Evolutionary conservation across 2,888 invertebrate species (phyloP).

Genomic region (Cheilosia urbana): DNA sequence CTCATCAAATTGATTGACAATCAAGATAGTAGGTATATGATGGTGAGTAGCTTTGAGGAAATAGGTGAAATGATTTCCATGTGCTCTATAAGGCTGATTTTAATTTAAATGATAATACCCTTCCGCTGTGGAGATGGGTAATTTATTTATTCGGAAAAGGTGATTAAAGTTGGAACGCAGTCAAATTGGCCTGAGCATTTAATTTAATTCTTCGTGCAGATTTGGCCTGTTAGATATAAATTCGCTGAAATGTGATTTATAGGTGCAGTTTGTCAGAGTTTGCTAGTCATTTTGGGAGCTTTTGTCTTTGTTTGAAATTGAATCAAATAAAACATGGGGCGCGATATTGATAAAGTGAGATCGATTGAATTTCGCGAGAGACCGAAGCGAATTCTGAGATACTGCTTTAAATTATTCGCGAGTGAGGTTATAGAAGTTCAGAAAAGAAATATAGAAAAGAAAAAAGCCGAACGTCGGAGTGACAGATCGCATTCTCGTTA

Average conservation of each 20-base stretch:
- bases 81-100: slow-evolving; percentile 29
- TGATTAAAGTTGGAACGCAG: slow-evolving; percentile 17
- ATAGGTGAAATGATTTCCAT: slow-evolving; percentile 1
- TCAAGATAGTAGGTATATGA: slow-evolving; percentile 13
- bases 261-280: too few species aligned
- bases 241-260: too few species aligned
- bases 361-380: neutral
- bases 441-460: too few species aligned
- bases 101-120: slow-evolving; percentile 45
- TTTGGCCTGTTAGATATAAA: neutral
- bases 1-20: slow-evolving; percentile 55
- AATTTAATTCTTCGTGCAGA: neutral
- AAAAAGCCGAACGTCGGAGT: too few species aligned
- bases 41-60: neutral
- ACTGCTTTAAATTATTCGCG: too few species aligned
- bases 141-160: slow-evolving; percentile 38
- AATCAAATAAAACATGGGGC: too few species aligned
- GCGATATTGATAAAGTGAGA: too few species aligned
- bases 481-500: too few species aligned
- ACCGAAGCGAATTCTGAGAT: too few species aligned
- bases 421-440: too few species aligned
- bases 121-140: slow-evolving; percentile 27
- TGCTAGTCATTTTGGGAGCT: too few species aligned
- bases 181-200: neutral
- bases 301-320: too few species aligned